Evolutionary conservation across 2,888 invertebrate species (phyloP).

Genomic region (Aleiodes alternator): DNA sequence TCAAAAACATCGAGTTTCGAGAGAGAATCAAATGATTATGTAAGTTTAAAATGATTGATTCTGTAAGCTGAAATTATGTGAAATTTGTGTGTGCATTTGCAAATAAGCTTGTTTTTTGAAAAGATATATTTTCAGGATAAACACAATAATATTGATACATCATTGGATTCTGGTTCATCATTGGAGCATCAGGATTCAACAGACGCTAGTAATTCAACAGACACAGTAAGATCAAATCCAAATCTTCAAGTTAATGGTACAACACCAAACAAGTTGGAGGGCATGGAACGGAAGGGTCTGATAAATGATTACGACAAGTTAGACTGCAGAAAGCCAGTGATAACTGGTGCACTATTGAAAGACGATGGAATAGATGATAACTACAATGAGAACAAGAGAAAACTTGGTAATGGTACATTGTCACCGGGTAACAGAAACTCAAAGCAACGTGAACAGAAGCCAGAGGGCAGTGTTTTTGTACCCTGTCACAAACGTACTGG

Average conservation of each 20-base stretch:
- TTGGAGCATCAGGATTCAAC: conserved; percentile 68
- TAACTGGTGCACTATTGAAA: conserved; percentile 84
- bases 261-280: conserved; percentile 62
- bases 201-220: conserved; percentile 68
- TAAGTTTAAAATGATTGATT: conserved; percentile 49
- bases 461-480: conserved; percentile 75
- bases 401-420: conserved; percentile 76
- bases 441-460: conserved; percentile 59
- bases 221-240: conserved; percentile 68
- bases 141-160: conserved; percentile 57
- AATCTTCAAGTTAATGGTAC: conserved; percentile 68
- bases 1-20: conserved; percentile 64
- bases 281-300: conserved; percentile 62
- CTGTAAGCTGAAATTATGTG: background rate
- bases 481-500: conserved; percentile 76
- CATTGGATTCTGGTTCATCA: conserved; percentile 63
- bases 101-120: conserved; percentile 29
- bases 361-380: conserved; percentile 77
- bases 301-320: conserved; percentile 77
- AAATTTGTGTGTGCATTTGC: too few species aligned
- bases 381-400: conserved; percentile 75
- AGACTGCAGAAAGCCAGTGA: conserved; percentile 81
- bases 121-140: conserved; percentile 61
- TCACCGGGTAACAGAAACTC: conserved; percentile 68
- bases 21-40: conserved; percentile 62